Conservation (phyloP, 2,888 invertebrate genomes). For the Pinctada fucata region DNA sequence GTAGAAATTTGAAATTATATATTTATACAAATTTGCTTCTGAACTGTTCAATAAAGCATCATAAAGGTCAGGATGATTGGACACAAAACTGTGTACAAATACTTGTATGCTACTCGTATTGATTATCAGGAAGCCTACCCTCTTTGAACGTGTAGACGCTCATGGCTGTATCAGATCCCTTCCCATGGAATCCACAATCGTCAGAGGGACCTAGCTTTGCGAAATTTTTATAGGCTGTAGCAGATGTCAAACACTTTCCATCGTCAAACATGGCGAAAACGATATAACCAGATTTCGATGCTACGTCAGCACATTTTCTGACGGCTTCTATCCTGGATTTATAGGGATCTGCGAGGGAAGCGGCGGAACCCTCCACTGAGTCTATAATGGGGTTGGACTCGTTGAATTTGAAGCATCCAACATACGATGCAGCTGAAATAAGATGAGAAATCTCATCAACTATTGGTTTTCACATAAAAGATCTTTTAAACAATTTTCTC, state of each 20-base stretch:
- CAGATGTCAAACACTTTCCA: slow-evolving; percentile 56
- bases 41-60: too few species aligned
- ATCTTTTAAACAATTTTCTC: too few species aligned
- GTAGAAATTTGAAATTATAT: neutral
- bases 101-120: too few species aligned
- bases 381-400: slow-evolving; percentile 43
- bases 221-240: slow-evolving; percentile 40
- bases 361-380: slow-evolving; percentile 46
- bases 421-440: slow-evolving; percentile 47
- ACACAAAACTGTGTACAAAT: too few species aligned
- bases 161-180: slow-evolving; percentile 46
- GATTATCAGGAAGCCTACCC: slow-evolving; percentile 38
- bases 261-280: slow-evolving; percentile 55
- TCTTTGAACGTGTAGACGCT: slow-evolving; percentile 55
- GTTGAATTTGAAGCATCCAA: slow-evolving; percentile 56
- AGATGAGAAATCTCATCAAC: neutral
- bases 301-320: slow-evolving; percentile 54
- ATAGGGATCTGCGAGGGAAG: slow-evolving; percentile 39
- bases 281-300: slow-evolving; percentile 44
- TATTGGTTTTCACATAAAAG: too few species aligned
- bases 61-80: too few species aligned
- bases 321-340: slow-evolving; percentile 44
- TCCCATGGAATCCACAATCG: slow-evolving; percentile 44
- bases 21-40: neutral
- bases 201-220: slow-evolving; percentile 46